A percentile compares a stretch with the other conserved stretches of the same genome.
Conservation (phyloP, 2,888 invertebrate genomes). For the Cephus pulcher region DNA sequence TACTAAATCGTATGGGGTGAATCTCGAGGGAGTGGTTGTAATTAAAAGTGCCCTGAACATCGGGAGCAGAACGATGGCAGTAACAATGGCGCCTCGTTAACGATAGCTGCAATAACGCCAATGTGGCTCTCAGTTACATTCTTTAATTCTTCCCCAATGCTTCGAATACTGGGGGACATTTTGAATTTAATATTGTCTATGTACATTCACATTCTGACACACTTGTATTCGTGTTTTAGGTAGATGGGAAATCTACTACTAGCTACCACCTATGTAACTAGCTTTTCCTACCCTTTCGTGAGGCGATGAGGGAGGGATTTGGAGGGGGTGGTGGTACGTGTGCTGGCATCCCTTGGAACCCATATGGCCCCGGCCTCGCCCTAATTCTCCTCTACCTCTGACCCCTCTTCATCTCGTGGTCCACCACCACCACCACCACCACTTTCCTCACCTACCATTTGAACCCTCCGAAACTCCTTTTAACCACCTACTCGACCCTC, state of each 20-base stretch:
- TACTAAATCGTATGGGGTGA: background rate
- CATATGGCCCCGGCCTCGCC: conserved; percentile 35
- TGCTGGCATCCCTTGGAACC: conserved; percentile 18
- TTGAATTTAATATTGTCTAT: background rate
- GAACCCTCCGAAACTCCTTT: background rate
- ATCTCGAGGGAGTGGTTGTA: background rate
- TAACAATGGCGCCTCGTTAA: background rate
- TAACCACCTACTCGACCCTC: background rate
- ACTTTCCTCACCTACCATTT: background rate
- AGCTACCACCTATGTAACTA: background rate
- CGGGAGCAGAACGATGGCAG: background rate
- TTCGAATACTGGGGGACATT: background rate
- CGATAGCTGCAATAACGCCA: background rate
- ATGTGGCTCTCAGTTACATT: background rate
- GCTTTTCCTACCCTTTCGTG: background rate
- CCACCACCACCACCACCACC: background rate
- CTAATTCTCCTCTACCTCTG: conserved; percentile 24
- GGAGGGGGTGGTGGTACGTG: background rate
- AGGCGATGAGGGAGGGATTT: background rate
- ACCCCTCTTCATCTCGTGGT: conserved; percentile 1
- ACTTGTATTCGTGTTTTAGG: background rate
- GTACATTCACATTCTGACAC: background rate
- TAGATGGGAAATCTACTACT: background rate
- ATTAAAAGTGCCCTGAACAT: background rate
- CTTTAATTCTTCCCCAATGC: background rate